Base-by-base conservation (phyloP, 2,113 vertebrate genomes). In the Patagioenas fasciata region DNA sequence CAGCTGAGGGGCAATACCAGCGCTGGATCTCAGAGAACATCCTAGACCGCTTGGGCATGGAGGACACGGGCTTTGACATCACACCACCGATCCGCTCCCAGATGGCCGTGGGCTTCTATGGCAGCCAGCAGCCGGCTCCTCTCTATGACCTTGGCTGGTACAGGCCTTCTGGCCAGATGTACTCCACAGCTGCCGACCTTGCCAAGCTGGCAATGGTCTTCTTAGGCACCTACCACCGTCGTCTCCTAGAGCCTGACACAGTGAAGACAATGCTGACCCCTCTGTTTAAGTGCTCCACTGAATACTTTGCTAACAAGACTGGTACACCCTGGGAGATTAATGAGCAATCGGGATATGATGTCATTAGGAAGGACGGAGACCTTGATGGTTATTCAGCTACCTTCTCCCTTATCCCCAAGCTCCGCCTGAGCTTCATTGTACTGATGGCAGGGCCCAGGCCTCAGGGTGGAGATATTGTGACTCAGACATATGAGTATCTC, bases 131-230 rank as follows among this genome's bases (percentile, higher is more conserved):
- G 66, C 97, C 96, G 0, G 99, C 98, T 4, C 98, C 99, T 2
- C 98, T 99, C 14, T 99, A 99, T 5, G 98, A 99, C 92, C 98
- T 99, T 2, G 98, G 99, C 89, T 99, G 99, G 99, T 99, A 99
- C 88, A 97, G 99, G 23, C 99, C 99, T 12, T 99, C 98, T 0
- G 99, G 99, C 10, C 99, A 99, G 97, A 99, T 99, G 99, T 99
- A 98, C 88, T 99, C 99, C 73, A 99, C 99, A 0, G 80, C 98
- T 1, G 98, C 98, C 0, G 99, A 99, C 97, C 98, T 99, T 96
- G 98, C 99, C 94, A 99, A 98, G 94, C 92, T 99, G 54, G 98
- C 98, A 31, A 98, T 98, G 98, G 97, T 97, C 57, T 98, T 99
- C 25, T 65, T 99, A 83, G 99, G 98, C 1, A 94, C 97, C 3